Percentiles rank a stretch among this genome's conserved stretches.
Evolutionary conservation across 2,888 invertebrate genomes (phyloP).

Genomic region (Seladonia tumulorum): DNA sequence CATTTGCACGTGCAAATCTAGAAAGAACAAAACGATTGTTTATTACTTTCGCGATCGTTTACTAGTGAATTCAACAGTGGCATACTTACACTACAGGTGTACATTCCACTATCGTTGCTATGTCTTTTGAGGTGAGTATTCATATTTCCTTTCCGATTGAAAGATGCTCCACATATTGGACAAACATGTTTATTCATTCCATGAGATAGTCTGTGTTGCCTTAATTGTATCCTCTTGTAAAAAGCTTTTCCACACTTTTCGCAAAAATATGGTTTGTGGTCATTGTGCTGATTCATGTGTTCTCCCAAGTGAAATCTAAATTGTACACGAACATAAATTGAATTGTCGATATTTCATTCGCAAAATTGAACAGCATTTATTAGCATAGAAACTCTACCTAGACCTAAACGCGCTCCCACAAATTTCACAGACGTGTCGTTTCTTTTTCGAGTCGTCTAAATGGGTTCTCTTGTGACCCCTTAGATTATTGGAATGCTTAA

Average conservation of each 20-base stretch:
- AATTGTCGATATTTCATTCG: constrained; percentile 12
- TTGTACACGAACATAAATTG: constrained; percentile 4
- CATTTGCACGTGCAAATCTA: constrained; percentile 77
- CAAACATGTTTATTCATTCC: constrained; percentile 76
- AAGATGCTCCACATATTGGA: constrained; percentile 77
- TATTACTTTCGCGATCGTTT: neutral
- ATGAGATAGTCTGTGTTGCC: constrained; percentile 80
- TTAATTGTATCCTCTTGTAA: constrained; percentile 80
- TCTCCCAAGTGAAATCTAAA: constrained; percentile 84
- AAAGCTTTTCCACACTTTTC: constrained; percentile 84
- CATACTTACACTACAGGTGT: constrained; percentile 77
- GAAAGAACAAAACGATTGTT: constrained; percentile 6
- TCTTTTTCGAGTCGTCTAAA: constrained; percentile 77
- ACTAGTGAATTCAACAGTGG: neutral
- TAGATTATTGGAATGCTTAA: constrained; percentile 81
- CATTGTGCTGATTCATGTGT: constrained; percentile 84
- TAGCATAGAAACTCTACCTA: constrained; percentile 67
- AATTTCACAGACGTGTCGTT: constrained; percentile 82
- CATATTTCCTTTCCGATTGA: constrained; percentile 81
- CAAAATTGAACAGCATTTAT: constrained; percentile 8
- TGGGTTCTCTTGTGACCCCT: constrained; percentile 81
- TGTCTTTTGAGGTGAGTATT: constrained; percentile 80
- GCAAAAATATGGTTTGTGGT: constrained; percentile 81
- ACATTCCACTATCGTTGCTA: constrained; percentile 71
- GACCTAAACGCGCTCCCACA: constrained; percentile 84